phyloP scores from a whole-genome alignment of 53 echinoderm and acorn worm genomes.

The Antedon mediterranea region DNA sequence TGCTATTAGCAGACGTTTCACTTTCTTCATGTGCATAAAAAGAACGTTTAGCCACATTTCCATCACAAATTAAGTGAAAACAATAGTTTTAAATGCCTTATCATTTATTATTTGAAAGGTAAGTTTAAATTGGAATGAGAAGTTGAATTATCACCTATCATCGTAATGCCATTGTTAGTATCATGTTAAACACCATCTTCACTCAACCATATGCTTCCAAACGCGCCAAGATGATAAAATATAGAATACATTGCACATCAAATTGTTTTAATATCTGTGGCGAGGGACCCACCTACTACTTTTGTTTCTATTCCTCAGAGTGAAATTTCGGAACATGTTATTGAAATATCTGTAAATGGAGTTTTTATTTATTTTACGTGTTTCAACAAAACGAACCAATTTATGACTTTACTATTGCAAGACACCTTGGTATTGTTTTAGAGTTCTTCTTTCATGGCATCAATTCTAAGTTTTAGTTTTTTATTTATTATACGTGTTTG shows the following conservation, averaged over 20 bases:
- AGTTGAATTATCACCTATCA: background rate
- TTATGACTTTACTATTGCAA: background rate
- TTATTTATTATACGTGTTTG: background rate
- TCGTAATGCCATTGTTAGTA: background rate
- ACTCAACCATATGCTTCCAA: background rate
- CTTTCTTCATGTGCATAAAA: background rate
- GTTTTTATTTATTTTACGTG: constrained; percentile 1
- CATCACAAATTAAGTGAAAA: background rate
- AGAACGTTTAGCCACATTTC: background rate
- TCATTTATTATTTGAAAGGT: background rate
- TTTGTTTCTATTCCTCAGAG: background rate
- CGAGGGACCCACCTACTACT: background rate
- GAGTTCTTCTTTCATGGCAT: no score
- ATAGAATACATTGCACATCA: background rate
- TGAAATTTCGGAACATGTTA: background rate
- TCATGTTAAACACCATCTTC: background rate
- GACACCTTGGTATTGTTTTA: no score
- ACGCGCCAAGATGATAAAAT: background rate
- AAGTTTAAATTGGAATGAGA: background rate
- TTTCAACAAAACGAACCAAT: background rate
- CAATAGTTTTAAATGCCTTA: background rate
- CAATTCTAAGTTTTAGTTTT: background rate
- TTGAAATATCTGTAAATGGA: background rate
- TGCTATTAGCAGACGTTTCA: background rate
- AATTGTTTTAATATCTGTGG: background rate